Percentiles rank a stretch among this genome's conserved stretches.
Conservation (phyloP, 1,140 invertebrate species). For the Hydropsyche tenuis region DNA sequence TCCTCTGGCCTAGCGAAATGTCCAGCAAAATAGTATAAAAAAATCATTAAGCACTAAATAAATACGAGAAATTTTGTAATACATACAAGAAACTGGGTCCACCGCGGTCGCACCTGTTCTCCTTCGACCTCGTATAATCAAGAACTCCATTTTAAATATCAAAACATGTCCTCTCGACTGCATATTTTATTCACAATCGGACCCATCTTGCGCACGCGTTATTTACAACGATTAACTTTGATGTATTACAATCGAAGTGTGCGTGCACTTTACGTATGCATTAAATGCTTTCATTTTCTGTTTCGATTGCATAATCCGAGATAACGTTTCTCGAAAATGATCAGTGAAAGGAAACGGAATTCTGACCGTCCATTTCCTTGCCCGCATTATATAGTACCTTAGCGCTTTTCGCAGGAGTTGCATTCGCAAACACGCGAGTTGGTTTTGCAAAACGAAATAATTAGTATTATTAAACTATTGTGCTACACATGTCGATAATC, state of each 20-base stretch:
- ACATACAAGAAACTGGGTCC: constrained; percentile 9
- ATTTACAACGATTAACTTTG: too few species aligned
- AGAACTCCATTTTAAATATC: background rate
- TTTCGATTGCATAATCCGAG: background rate
- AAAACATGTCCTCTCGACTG: too few species aligned
- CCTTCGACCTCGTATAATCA: constrained; percentile 3
- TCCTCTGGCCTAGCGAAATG: background rate
- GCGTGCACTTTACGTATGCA: background rate
- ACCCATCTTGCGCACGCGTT: too few species aligned
- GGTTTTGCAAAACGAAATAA: too few species aligned
- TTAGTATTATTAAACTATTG: too few species aligned
- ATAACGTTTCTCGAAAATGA: constrained; percentile 8
- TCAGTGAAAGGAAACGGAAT: constrained; percentile 14
- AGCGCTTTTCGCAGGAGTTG: background rate
- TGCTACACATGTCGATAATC: too few species aligned
- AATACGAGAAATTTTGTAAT: constrained; percentile 16
- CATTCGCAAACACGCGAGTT: too few species aligned
- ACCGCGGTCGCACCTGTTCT: background rate
- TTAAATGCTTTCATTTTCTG: background rate
- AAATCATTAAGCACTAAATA: background rate
- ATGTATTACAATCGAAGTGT: too few species aligned
- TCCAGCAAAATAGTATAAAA: constrained; percentile 1
- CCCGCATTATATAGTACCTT: background rate
- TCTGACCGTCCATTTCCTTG: background rate
- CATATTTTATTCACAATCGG: too few species aligned